phyloP scores from a whole-genome alignment of 2,888 invertebrate genomes.

The Schizaphis graminum region DNA sequence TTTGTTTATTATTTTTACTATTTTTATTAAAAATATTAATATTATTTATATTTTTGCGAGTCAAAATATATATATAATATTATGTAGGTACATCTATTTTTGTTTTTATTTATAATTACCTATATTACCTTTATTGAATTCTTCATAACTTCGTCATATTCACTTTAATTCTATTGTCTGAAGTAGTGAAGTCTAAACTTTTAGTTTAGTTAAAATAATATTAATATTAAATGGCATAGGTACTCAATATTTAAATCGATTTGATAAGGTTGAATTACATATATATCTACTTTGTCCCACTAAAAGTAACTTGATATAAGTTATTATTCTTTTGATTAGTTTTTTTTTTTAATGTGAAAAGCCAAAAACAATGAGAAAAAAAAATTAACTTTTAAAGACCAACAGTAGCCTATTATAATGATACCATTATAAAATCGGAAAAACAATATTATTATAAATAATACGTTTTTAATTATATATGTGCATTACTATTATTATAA shows the following conservation, averaged over 20 bases:
- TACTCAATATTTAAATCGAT: neutral
- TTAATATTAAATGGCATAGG: neutral
- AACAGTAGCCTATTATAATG: neutral
- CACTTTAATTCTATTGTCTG: neutral
- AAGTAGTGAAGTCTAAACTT: neutral
- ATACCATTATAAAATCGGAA: neutral
- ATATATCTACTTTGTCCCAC: neutral
- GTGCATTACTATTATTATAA: neutral
- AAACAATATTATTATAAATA: neutral
- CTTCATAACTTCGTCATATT: no score
- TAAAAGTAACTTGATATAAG: neutral
- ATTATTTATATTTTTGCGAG: neutral
- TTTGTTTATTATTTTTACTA: neutral
- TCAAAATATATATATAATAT: neutral
- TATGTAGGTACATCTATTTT: no score
- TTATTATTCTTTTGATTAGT: neutral
- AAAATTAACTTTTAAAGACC: neutral
- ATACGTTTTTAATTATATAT: neutral
- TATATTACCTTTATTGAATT: no score
- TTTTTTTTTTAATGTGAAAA: neutral
- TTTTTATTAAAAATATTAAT: neutral
- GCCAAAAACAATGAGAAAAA: neutral
- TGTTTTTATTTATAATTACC: neutral
- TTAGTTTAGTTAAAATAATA: neutral
- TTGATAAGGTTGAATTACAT: neutral